Conservation (phyloP, 1,140 invertebrate species). For the Limonius californicus region DNA sequence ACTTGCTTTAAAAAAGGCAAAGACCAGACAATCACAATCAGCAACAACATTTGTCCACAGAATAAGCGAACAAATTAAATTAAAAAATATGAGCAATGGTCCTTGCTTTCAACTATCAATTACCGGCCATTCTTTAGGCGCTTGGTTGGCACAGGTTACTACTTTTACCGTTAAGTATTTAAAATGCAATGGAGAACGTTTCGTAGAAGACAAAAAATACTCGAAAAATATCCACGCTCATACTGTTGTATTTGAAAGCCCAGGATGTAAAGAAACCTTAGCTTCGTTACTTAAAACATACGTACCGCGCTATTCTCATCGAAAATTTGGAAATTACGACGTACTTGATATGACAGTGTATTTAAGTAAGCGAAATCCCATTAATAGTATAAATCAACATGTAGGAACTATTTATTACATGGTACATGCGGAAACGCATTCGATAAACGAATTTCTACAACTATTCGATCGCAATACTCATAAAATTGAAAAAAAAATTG, state of each 20-base stretch:
- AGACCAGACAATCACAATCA: not conserved
- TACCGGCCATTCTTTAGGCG: constrained; percentile 14
- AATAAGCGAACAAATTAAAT: not conserved
- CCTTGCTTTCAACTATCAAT: not conserved
- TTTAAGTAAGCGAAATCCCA: not conserved
- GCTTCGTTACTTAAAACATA: not conserved
- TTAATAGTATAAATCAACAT: constrained; percentile 3
- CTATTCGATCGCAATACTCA: not conserved
- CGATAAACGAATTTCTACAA: not conserved
- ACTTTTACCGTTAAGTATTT: constrained; percentile 8
- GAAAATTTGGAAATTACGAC: not conserved
- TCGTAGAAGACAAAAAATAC: not conserved
- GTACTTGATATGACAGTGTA: constrained; percentile 1
- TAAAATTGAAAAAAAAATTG: not conserved
- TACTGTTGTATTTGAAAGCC: not conserved
- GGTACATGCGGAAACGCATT: not conserved
- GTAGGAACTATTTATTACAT: constrained; percentile 1
- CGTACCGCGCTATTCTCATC: not conserved
- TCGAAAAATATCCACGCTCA: not conserved
- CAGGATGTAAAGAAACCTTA: constrained; percentile 1
- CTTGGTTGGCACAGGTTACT: constrained; percentile 4
- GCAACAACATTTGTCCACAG: constrained; percentile 1
- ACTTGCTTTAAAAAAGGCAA: not conserved
- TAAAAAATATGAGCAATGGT: not conserved
- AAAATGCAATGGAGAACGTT: not conserved